Evolutionary conservation across 2,888 invertebrate species (phyloP).

Genomic region (Mimas tiliae): DNA sequence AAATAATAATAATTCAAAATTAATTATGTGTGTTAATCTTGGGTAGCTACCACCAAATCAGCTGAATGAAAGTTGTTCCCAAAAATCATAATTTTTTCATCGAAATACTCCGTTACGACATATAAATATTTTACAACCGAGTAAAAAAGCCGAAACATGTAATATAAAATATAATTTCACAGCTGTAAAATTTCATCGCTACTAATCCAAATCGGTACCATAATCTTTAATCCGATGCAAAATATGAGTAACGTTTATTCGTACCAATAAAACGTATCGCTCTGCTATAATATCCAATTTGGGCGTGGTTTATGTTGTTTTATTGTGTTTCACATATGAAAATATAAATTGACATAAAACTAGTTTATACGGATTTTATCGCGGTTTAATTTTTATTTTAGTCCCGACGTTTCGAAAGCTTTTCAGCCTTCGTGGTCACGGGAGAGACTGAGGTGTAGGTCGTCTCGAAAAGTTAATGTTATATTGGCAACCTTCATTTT

Average conservation of each 20-base stretch:
- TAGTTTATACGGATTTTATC: too few relatives aligned
- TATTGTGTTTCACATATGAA: too few relatives aligned
- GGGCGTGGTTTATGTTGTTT: not conserved
- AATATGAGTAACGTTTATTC: conserved; percentile 25
- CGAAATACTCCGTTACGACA: not conserved
- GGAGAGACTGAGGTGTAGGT: too few relatives aligned
- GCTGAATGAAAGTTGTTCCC: not conserved
- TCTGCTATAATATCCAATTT: conserved; percentile 18
- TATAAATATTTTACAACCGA: not conserved
- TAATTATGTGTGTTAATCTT: too few relatives aligned
- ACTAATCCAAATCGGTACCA: not conserved
- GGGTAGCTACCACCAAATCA: not conserved
- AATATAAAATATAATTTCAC: conserved; percentile 15
- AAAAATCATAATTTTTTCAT: not conserved
- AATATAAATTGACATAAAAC: too few relatives aligned
- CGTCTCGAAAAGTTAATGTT: too few relatives aligned
- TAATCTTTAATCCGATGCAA: conserved; percentile 20
- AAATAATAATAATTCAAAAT: too few relatives aligned
- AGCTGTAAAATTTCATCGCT: conserved; percentile 4
- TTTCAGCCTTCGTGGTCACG: too few relatives aligned
- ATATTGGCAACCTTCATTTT: too few relatives aligned
- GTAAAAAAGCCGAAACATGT: not conserved
- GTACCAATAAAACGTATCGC: conserved; percentile 17
- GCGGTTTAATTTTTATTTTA: too few relatives aligned
- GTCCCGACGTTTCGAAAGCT: too few relatives aligned